Conservation (phyloP, 2,113 vertebrate genomes). For the Serinus canaria region DNA sequence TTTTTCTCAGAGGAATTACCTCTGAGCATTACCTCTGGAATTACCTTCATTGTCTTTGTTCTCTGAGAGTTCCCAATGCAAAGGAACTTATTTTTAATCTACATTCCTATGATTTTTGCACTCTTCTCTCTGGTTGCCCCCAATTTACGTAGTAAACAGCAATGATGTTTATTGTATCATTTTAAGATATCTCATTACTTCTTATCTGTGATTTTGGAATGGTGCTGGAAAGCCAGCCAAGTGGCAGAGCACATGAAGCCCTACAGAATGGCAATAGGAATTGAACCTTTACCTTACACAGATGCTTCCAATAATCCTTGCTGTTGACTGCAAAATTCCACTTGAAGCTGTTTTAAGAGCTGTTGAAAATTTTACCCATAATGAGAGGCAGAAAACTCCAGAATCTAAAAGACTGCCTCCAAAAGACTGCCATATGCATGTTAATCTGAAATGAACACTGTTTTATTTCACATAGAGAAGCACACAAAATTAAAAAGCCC, state of each 20-base stretch:
- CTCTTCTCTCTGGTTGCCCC: not conserved
- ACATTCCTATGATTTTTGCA: not conserved
- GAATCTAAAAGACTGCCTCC: not conserved
- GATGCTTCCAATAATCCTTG: not conserved
- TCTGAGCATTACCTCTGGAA: not conserved
- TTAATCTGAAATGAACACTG: not conserved
- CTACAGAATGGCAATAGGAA: not conserved
- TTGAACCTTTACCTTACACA: not conserved
- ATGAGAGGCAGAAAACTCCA: not conserved
- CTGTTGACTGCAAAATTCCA: not conserved
- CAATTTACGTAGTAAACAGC: not conserved
- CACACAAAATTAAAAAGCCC: not conserved
- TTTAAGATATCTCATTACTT: not conserved
- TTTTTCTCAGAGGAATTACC: not conserved
- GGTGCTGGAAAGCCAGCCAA: not conserved
- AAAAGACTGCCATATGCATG: not conserved
- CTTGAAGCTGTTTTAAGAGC: not conserved
- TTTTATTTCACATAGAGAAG: not conserved
- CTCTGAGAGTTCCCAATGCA: not conserved
- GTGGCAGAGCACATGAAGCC: not conserved
- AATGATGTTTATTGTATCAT: not conserved
- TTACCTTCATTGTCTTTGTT: not conserved
- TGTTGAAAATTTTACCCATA: not conserved
- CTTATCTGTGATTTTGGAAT: not conserved
- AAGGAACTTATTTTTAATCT: not conserved